Base-by-base conservation (phyloP, 2,797 vertebrate species). In the Myripristis murdjan region DNA sequence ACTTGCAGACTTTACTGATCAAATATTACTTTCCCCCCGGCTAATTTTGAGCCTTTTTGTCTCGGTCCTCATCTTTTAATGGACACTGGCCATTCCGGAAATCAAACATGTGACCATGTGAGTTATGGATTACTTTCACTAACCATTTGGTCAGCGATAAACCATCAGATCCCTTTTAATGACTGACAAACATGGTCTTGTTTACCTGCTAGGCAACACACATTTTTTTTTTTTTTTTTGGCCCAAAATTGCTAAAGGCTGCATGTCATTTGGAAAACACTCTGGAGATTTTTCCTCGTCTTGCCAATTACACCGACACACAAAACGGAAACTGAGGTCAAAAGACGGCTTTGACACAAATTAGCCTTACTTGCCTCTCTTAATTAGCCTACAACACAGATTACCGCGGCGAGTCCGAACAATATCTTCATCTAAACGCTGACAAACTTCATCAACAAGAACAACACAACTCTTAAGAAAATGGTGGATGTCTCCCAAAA, bases 281-380 rank as follows among this genome's bases (percentile, higher is more conserved):
- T 24, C 4, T 37, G 48, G 46, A 74, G 62, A 54, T 71, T 60
- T 64, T 49, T 11, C n/a, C 28, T 77, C 44, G 33, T 55, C 35
- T 49, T 56, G 66, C 66, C 75, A 75, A 55, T 77, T 73, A 64
- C 73, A 44, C 66, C 61, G 62, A n/a, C n/a, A 70, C 78, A 53
- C 56, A 37, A 28, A 69, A 57, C 76, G 35, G 54, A 58, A 66
- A 66, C 20, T 68, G 1, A 63, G 73, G 79, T 82, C 67, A 73
- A 75, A 72, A 43, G 33, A 65, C 57, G 55, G 56, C 54, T 69
- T 44, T 61, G 49, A 70, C 24, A 64, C 71, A 62, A 31, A 57
- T 75, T 49, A 24, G 71, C 59, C 56, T 57, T 23, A 47, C 75
- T 54, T 54, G 28, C n/a, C 14, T 37, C 35, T 37, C 15, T 26